phyloP scores from a whole-genome alignment of 35 echinoderm and acorn worm species.

The Amphiura filiformis region DNA sequence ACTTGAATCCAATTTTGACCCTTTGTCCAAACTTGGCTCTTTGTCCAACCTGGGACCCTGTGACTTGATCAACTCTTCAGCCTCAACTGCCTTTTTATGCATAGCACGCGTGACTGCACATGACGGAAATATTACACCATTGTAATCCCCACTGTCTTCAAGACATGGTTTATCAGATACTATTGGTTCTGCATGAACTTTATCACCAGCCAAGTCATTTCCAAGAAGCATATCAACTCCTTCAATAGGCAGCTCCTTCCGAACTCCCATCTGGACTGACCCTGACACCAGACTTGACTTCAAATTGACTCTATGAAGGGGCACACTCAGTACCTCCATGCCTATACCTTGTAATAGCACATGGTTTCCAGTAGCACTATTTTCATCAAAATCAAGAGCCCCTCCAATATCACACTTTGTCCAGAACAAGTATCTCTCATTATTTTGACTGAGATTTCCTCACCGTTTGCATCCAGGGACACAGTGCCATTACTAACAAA shows the following conservation, averaged over 20 bases:
- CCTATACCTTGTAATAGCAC: conserved; percentile 14
- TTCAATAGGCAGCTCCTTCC: conserved; percentile 8
- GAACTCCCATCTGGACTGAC: conserved; percentile 17
- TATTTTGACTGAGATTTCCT: not conserved
- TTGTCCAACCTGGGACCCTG: not conserved
- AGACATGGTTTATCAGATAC: conserved; percentile 17
- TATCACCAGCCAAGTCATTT: conserved; percentile 45
- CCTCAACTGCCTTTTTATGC: not conserved
- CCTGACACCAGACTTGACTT: conserved; percentile 33
- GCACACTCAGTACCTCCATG: not conserved
- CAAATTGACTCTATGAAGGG: conserved; percentile 21
- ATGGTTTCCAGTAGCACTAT: too few relatives aligned
- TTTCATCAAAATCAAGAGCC: not conserved
- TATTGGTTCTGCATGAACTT: conserved; percentile 27
- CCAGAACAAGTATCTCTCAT: not conserved
- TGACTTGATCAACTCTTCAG: not conserved
- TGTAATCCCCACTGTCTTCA: not conserved
- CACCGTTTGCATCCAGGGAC: not conserved
- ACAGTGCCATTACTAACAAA: conserved; percentile 7
- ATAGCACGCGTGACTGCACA: conserved; percentile 45
- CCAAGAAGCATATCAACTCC: conserved; percentile 35
- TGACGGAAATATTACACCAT: conserved; percentile 4
- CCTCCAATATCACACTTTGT: not conserved
- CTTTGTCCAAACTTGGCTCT: not conserved
- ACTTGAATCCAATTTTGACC: too few relatives aligned